Evolutionary conservation across 1,140 invertebrate genomes (phyloP).

Genomic region (Rhagoletis pomonella): DNA sequence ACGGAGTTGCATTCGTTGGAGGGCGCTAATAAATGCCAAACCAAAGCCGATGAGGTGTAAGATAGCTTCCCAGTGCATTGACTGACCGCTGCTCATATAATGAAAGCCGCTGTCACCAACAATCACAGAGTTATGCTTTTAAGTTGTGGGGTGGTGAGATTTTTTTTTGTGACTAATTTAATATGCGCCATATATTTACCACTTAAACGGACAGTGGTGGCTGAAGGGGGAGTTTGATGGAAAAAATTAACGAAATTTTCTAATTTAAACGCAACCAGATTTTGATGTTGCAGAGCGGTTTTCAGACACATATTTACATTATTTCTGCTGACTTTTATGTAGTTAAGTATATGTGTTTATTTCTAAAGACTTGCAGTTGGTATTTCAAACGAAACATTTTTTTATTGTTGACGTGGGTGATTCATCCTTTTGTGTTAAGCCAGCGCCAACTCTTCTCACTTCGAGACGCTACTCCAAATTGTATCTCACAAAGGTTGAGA

Average conservation of each 20-base stretch:
- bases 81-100: background rate
- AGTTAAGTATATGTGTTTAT: too few species aligned
- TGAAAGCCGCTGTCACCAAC: background rate
- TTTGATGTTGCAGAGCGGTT: too few species aligned
- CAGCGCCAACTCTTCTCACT: too few species aligned
- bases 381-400: too few species aligned
- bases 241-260: too few species aligned
- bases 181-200: background rate
- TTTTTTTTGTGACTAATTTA: background rate
- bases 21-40: background rate
- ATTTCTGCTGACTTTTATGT: too few species aligned
- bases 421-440: too few species aligned
- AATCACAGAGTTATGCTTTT: background rate
- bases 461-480: too few species aligned
- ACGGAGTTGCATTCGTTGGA: background rate
- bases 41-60: background rate
- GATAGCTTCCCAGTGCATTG: background rate
- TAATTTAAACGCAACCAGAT: too few species aligned
- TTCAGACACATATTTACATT: too few species aligned
- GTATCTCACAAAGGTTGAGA: background rate
- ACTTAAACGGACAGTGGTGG: background rate
- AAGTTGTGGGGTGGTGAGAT: background rate
- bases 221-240: background rate
- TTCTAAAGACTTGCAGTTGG: too few species aligned
- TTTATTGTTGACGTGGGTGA: too few species aligned